Evolutionary conservation across 1,140 invertebrate species (phyloP).

Genomic region (Lepeophtheirus salmonis): DNA sequence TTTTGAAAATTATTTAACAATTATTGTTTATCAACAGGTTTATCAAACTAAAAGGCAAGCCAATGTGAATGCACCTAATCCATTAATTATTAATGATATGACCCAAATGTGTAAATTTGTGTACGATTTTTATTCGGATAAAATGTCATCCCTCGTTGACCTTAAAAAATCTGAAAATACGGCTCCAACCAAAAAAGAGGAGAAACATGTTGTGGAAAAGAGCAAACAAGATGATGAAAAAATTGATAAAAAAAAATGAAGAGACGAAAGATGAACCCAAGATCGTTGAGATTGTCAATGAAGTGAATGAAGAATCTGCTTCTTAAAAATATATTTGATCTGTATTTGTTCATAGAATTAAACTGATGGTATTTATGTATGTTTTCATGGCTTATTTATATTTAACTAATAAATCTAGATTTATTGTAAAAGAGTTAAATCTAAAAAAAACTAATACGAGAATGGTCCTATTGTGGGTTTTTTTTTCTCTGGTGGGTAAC

Average conservation of each 20-base stretch:
- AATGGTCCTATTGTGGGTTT: too few relatives aligned
- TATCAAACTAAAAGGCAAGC: constrained; percentile 47
- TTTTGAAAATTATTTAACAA: neutral
- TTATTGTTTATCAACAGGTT: constrained; percentile 28
- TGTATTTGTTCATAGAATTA: too few relatives aligned
- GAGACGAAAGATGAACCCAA: neutral
- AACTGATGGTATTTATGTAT: too few relatives aligned
- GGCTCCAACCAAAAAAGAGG: neutral
- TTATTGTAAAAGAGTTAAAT: too few relatives aligned
- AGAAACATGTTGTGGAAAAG: neutral
- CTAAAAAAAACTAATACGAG: too few relatives aligned
- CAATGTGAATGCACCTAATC: constrained; percentile 24
- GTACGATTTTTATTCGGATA: constrained; percentile 65
- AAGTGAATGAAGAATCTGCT: neutral
- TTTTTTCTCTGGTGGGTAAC: too few relatives aligned
- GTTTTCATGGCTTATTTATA: too few relatives aligned
- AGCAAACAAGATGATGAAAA: neutral
- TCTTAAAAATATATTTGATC: too few relatives aligned
- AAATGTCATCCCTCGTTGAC: constrained; percentile 35
- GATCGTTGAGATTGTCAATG: neutral
- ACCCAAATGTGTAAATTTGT: constrained; percentile 79
- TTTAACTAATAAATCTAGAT: too few relatives aligned
- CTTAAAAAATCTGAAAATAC: constrained; percentile 13
- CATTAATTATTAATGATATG: constrained; percentile 56
- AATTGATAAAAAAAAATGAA: neutral